Evolutionary conservation across 1,140 invertebrate genomes (phyloP), one percentile per base, ranked within the genome.

Genomic region (Drosophila pruinosa): DNA sequence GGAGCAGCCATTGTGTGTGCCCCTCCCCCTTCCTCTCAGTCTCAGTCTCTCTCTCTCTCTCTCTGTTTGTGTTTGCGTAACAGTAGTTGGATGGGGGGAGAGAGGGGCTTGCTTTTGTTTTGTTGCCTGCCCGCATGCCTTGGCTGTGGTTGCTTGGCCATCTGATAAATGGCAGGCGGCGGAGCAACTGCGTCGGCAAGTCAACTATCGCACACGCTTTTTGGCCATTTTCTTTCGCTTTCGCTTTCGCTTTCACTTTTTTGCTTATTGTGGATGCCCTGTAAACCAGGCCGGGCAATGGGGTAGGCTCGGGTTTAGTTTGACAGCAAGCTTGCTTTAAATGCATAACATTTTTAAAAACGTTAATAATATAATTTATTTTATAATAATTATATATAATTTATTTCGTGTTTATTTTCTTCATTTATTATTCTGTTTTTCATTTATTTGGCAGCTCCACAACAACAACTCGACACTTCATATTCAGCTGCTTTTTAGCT

Each of bases 131-230:
- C 47, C 47, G 47, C 45, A 41, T 26, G 10, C 34, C 17, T 50
- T 47, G 28, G 19, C 19, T 43, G 34, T 14, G 22, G 21, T 22
- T 15, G 52, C 31, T 41, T 53, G 47, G 22, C 7, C 24, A 14
- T 19, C 59, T 54, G 61, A 64, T 54, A 64, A 64, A 64, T 64
- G 61, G 36, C 24, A 24, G 50, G 26, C 26, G 26, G n/a, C 5
- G 39, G 28, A 38, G 41, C 45, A 39, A 31, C 43, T 41, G 41
- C 43, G 43, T 38, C 21, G 63, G 31, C 63, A 58, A 67, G 64
- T 61, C 56, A 52, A 68, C 64, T 61, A 61, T 57, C 53, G 41
- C 52, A 43, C 39, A 45, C 56, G 24, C 14, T 19, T 26, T 28
- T 24, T 21, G 31, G 31, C 24, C n/a, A 22, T 6, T 15, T 28